Base-by-base conservation (phyloP, 1,140 invertebrate species). In the Papilio helenus region DNA sequence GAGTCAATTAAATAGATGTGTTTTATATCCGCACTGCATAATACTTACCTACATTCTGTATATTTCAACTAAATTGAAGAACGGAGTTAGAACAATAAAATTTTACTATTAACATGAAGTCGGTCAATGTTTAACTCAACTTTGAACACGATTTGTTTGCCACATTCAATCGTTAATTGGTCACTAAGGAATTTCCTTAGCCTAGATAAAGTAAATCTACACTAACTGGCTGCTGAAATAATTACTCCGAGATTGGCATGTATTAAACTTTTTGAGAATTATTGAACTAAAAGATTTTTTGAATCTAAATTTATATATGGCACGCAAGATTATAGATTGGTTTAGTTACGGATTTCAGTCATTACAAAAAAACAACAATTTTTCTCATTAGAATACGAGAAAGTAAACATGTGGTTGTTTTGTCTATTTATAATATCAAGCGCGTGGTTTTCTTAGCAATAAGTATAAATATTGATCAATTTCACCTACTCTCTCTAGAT, bases 1-100 rank as follows among this genome's bases (percentile, higher is more conserved):
- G 46, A 76, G 73, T 55, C 73, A 55, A 76, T 76, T 55, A 76
- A 72, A 61, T 34, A 76, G 73, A 49, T 76, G 42, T 74, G 9
- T 76, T 76, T 76, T 76, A 76, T 76, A 55, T 76, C 73, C 73
- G 46, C 23, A 49, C 26, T 76, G 73, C 73, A 73, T 73, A 73
- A 73, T 73, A 73, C 73, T 76, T 76, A 26, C 73, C 44, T 55
- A 49, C 49, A 76, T 76, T 76, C 16, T 26, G 58, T 14, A 34
- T 42, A 42, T 49, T 76, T 76, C 23, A 55, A 46, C 2, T 76
- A 34, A 55, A 49, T 12, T 23, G 26, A 16, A 26, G 12, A 61
- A 61, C 12, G 23, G 23, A 51, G 20, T 74, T 10, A 29, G n/a
- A 74, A 74, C 26, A 39, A 39, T 39, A 39, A 39, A 39, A 76